Percentiles rank a stretch among this genome's conserved stretches.
Conservation (phyloP, 1,140 invertebrate genomes). For the Copidosoma floridanum region DNA sequence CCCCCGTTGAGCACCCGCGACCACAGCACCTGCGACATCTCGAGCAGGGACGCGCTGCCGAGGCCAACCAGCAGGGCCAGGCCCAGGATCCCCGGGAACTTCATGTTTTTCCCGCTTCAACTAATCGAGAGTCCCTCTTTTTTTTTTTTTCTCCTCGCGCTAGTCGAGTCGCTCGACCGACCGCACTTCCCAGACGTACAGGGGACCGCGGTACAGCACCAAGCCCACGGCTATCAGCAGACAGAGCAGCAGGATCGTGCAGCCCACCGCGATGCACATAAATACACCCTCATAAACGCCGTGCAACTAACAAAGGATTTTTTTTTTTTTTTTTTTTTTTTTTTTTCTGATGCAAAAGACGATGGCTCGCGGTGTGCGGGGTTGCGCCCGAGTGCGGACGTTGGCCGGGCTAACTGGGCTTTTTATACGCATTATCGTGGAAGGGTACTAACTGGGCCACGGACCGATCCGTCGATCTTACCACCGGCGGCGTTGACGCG, state of each 20-base stretch:
- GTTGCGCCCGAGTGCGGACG: constrained; percentile 1
- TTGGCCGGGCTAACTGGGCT: background rate
- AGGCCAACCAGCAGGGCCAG: constrained; percentile 18
- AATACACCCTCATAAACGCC: constrained; percentile 9
- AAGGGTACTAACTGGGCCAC: constrained; percentile 54
- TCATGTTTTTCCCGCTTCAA: constrained; percentile 33
- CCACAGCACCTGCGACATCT: constrained; percentile 49
- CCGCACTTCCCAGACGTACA: constrained; percentile 38
- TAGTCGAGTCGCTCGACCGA: background rate
- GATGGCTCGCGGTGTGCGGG: background rate
- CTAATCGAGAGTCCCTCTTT: background rate
- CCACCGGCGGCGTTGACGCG: no score
- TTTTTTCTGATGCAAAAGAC: no score
- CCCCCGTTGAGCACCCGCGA: constrained; percentile 43
- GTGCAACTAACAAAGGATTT: background rate
- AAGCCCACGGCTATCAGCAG: constrained; percentile 32
- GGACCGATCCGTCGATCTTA: constrained; percentile 34
- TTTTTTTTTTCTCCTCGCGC: background rate
- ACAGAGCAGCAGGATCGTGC: constrained; percentile 38
- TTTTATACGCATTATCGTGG: constrained; percentile 31
- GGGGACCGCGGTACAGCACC: constrained; percentile 40
- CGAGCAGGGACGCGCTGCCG: constrained; percentile 33
- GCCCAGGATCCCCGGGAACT: constrained; percentile 9
- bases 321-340: no score
- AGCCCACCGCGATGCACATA: constrained; percentile 40